These are phyloP conservation scores for Peromyscus melanophrys DNA, from an alignment of 2,797 vertebrate species.

Conservation along the genomic window DNA sequence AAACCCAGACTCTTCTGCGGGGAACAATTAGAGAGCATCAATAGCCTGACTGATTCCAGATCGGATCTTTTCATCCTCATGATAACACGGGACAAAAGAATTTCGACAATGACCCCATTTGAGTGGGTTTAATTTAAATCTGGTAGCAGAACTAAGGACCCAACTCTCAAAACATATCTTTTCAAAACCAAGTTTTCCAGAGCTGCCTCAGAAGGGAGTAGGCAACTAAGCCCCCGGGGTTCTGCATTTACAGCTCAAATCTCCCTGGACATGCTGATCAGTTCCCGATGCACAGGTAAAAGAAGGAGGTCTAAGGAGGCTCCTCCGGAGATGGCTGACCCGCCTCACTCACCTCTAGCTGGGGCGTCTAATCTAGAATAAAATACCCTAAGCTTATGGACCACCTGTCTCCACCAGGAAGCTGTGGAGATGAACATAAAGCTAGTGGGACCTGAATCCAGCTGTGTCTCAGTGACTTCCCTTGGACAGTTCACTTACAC, in stretches of 20 bases:
- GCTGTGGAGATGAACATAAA: neutral
- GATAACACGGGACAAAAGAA: constrained; percentile 37
- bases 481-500: neutral
- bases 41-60: neutral
- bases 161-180: neutral
- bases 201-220: neutral
- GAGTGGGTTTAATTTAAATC: constrained; percentile 49
- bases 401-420: neutral
- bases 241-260: neutral
- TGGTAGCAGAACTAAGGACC: neutral
- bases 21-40: neutral
- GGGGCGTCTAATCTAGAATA: accelerated
- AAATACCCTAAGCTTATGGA: accelerated
- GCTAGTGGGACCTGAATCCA: neutral
- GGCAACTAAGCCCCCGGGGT: neutral
- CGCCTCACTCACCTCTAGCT: neutral
- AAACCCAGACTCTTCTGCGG: neutral
- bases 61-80: neutral
- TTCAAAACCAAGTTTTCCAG: neutral
- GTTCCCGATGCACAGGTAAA: neutral
- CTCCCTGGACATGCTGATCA: neutral
- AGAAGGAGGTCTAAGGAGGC: neutral
- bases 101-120: constrained; percentile 30
- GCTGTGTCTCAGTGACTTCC: neutral
- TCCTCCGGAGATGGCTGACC: neutral